Evolutionary conservation across 2,888 invertebrate species (phyloP).

Genomic region (Andrena camellia): DNA sequence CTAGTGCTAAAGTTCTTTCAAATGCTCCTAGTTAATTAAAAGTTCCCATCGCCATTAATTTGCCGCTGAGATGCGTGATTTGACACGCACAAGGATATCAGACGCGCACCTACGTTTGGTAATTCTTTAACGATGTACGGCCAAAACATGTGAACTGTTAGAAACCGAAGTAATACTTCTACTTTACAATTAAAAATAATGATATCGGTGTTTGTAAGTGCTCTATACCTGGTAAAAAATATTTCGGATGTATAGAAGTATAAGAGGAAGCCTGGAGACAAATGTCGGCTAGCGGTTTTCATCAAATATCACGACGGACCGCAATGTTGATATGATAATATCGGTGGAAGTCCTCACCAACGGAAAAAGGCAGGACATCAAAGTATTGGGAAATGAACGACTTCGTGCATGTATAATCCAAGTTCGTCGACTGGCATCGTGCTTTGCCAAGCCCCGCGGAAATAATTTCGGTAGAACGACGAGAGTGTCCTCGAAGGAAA

Average conservation of each 20-base stretch:
- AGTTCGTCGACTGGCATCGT: constrained; percentile 38
- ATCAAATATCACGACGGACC: constrained; percentile 7
- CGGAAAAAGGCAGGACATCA: constrained; percentile 47
- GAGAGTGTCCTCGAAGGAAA: constrained; percentile 32
- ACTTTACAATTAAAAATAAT: too few relatives aligned
- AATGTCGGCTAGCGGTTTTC: not conserved
- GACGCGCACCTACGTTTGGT: too few relatives aligned
- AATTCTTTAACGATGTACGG: too few relatives aligned
- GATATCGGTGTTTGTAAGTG: not conserved
- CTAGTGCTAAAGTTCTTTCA: too few relatives aligned
- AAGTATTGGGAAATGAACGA: constrained; percentile 50
- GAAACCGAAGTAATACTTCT: too few relatives aligned
- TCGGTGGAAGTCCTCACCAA: constrained; percentile 4
- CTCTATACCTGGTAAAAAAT: not conserved
- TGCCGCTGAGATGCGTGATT: too few relatives aligned
- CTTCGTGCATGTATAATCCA: constrained; percentile 52
- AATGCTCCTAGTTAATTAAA: too few relatives aligned
- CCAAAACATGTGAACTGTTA: too few relatives aligned
- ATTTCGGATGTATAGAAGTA: not conserved
- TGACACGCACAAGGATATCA: too few relatives aligned
- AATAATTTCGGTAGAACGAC: constrained; percentile 63
- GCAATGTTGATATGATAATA: constrained; percentile 18
- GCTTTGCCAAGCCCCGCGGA: constrained; percentile 69
- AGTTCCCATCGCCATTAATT: too few relatives aligned
- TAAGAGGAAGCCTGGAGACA: not conserved